These are phyloP conservation scores for Nasonia longicornis DNA, from an alignment of 1,140 invertebrate genomes.

Conservation along the genomic window DNA sequence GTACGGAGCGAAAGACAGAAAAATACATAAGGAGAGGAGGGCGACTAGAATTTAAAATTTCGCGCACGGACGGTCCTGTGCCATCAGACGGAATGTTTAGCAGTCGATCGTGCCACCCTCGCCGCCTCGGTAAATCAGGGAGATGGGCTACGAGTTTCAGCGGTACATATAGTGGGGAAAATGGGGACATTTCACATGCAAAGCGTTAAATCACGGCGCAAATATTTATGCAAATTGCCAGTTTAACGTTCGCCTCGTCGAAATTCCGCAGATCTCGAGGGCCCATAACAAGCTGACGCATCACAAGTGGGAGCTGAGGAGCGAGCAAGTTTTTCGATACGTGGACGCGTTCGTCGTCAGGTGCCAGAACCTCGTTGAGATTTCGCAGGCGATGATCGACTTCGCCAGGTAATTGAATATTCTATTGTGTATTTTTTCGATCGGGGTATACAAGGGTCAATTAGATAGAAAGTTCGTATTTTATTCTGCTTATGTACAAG, in stretches of 20 bases:
- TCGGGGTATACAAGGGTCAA: no score
- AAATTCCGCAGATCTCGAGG: constrained; percentile 52
- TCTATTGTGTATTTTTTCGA: no score
- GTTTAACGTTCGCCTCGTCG: background rate
- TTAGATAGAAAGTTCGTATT: no score
- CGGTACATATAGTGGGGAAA: background rate
- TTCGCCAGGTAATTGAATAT: constrained; percentile 61
- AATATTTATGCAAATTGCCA: constrained; percentile 46
- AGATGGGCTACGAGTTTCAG: background rate
- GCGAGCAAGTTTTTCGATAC: constrained; percentile 85
- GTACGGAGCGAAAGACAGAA: background rate
- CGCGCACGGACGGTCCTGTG: constrained; percentile 38
- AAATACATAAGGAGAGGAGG: no score
- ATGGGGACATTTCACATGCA: constrained; percentile 35
- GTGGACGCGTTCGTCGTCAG: constrained; percentile 79
- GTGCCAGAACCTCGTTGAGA: constrained; percentile 82
- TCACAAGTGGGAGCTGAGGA: constrained; percentile 80
- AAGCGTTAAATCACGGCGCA: constrained; percentile 39
- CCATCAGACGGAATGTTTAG: constrained; percentile 44
- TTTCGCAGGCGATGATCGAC: constrained; percentile 82
- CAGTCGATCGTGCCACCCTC: constrained; percentile 40
- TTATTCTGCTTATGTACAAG: background rate
- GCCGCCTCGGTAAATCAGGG: constrained; percentile 15
- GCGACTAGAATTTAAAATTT: constrained; percentile 37
- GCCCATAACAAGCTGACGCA: constrained; percentile 65